These are phyloP conservation scores for Chionodraco myersi DNA, from an alignment of 2,113 vertebrate species.

Conservation along the genomic window DNA sequence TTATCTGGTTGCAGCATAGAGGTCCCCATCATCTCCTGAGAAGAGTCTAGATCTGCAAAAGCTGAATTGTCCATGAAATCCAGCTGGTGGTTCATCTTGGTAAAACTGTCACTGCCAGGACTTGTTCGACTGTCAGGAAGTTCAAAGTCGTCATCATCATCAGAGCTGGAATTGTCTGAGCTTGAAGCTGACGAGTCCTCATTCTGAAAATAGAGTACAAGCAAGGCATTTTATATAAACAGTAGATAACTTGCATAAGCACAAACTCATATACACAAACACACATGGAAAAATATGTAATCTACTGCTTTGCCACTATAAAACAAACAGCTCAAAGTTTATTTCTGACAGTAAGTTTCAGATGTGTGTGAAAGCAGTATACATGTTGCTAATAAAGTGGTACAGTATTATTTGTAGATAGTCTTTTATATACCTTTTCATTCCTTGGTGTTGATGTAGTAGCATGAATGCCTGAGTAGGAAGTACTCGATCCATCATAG, in stretches of 20 bases:
- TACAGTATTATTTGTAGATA: not conserved
- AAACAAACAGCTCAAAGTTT: not conserved
- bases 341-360: not conserved
- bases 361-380: not conserved
- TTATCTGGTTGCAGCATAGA: accelerated
- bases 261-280: not conserved
- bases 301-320: not conserved
- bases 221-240: not conserved
- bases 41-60: not conserved
- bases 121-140: not conserved
- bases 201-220: conserved; percentile 7
- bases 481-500: not conserved
- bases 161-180: conserved; percentile 2
- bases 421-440: conserved; percentile 16
- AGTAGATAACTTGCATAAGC: not conserved
- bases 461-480: not conserved
- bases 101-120: not conserved
- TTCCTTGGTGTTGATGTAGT: conserved; percentile 8
- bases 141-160: conserved; percentile 2
- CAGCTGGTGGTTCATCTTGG: not conserved
- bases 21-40: not conserved
- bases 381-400: not conserved
- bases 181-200: not conserved
- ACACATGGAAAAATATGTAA: not conserved
- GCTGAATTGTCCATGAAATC: not conserved